A percentile compares a stretch with the other conserved stretches of the same genome.
phyloP scores from a whole-genome alignment of 1,140 invertebrate species.

The Drosophila sp. region DNA sequence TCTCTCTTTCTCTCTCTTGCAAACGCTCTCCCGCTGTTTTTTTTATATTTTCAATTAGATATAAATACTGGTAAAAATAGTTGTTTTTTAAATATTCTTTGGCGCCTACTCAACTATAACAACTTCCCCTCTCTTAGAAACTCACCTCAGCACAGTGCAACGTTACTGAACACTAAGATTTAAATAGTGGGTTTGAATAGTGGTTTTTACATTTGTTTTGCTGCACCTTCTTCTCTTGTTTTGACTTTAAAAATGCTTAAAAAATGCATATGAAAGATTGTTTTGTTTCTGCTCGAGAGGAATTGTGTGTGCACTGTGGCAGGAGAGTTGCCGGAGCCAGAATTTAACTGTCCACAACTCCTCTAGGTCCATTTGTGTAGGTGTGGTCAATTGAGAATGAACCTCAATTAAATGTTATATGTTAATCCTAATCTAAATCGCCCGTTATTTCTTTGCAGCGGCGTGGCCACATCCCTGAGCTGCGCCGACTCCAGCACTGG shows the following conservation, averaged over 20 bases:
- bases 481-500: conserved; percentile 88
- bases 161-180: not conserved
- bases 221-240: conserved; percentile 1
- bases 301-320: not conserved
- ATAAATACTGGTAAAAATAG: conserved; percentile 7
- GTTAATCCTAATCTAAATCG: not conserved
- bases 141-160: not conserved
- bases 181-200: not conserved
- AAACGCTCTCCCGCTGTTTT: conserved; percentile 24
- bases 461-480: conserved; percentile 87
- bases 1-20: conserved; percentile 36
- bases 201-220: conserved; percentile 11
- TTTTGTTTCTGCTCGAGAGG: not conserved
- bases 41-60: not conserved
- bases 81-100: conserved; percentile 11
- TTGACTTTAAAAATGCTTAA: conserved; percentile 21
- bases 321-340: not conserved
- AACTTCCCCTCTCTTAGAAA: conserved; percentile 1
- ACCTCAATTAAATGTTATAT: not conserved
- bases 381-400: not conserved
- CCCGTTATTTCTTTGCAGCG: conserved; percentile 84
- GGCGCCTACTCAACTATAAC: not conserved
- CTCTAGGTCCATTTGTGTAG: not conserved
- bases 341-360: not conserved
- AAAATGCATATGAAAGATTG: conserved; percentile 20